Conservation (phyloP, 2,888 invertebrate genomes). For the Eumacrocentrus americanus region DNA sequence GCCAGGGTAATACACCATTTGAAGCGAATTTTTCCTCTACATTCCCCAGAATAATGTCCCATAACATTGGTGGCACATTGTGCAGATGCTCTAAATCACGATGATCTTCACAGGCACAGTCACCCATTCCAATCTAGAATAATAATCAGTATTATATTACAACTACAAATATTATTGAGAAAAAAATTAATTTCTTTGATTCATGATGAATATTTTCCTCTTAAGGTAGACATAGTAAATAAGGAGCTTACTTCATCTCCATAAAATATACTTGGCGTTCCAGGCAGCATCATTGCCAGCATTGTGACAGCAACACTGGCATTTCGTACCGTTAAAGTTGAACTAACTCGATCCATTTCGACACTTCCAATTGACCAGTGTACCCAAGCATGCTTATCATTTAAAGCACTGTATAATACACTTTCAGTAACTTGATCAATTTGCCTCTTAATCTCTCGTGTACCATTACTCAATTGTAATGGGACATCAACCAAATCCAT, state of each 20-base stretch:
- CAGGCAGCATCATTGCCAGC: conserved; percentile 83
- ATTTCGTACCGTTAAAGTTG: conserved; percentile 63
- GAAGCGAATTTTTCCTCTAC: conserved; percentile 62
- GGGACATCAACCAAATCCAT: conserved; percentile 77
- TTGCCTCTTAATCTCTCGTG: conserved; percentile 66
- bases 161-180: too few relatives aligned
- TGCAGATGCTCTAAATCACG: conserved; percentile 64
- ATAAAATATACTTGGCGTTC: conserved; percentile 86
- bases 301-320: conserved; percentile 73
- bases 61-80: conserved; percentile 75
- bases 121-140: conserved; percentile 50
- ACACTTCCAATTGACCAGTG: conserved; percentile 80
- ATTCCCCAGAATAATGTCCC: conserved; percentile 58
- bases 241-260: conserved; percentile 81
- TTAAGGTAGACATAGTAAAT: too few relatives aligned
- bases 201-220: too few relatives aligned
- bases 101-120: conserved; percentile 53
- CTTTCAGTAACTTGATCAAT: conserved; percentile 67
- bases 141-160: too few relatives aligned
- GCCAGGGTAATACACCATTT: conserved; percentile 69
- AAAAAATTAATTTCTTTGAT: too few relatives aligned
- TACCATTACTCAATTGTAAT: conserved; percentile 68
- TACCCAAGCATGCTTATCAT: conserved; percentile 73
- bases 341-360: conserved; percentile 68
- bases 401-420: conserved; percentile 64